These are phyloP conservation scores for Elmis aenea DNA, from an alignment of 2,888 invertebrate genomes.

Conservation along the genomic window DNA sequence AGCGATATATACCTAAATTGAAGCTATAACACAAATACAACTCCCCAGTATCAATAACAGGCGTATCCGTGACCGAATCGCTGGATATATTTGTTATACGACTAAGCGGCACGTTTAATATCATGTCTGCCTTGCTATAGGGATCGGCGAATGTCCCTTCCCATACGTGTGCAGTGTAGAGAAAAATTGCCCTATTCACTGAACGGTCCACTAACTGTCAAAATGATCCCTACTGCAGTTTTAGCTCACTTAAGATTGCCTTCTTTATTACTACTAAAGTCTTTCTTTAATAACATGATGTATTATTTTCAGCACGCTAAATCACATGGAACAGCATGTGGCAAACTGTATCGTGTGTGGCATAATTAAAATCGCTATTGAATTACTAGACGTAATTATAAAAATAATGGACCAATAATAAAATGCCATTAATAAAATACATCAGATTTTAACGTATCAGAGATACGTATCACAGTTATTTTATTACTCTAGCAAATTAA, in stretches of 20 bases:
- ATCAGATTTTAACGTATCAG: too few relatives aligned
- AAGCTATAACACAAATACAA: too few relatives aligned
- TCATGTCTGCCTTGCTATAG: slow-evolving; percentile 17
- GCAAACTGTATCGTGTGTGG: too few relatives aligned
- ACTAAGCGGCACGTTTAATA: slow-evolving; percentile 33
- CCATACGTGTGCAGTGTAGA: slow-evolving; percentile 37
- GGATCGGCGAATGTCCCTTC: slow-evolving; percentile 29
- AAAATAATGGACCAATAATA: too few relatives aligned
- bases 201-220: slow-evolving; percentile 42
- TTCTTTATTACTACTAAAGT: slow-evolving; percentile 10
- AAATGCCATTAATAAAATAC: too few relatives aligned
- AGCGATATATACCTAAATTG: too few relatives aligned
- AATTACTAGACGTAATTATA: too few relatives aligned
- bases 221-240: slow-evolving; percentile 31
- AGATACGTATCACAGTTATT: too few relatives aligned
- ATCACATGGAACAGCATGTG: too few relatives aligned
- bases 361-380: too few relatives aligned
- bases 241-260: slow-evolving; percentile 8
- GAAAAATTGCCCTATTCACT: slow-evolving; percentile 43
- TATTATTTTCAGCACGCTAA: too few relatives aligned
- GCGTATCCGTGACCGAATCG: slow-evolving; percentile 12
- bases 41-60: slow-evolving; percentile 1
- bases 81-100: slow-evolving; percentile 30
- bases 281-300: slow-evolving; percentile 7
- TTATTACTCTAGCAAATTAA: too few relatives aligned